Conservation (phyloP, 1,140 invertebrate genomes). For the Drosophila melanogaster region Release_6_plus_ISO1_MT NT_033777.3:13921501-13922000, state of each 20-base stretch:
- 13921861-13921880: conserved; percentile 39
- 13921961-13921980: too few relatives aligned
- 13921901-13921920: conserved; percentile 58
- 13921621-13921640: neutral
- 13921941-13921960: neutral
- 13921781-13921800: conserved; percentile 10
- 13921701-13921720: conserved; percentile 70
- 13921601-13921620: conserved; percentile 77
- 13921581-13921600: conserved; percentile 76
- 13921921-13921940: conserved; percentile 13
- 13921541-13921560: conserved; percentile 84
- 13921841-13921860: conserved; percentile 59
- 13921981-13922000: too few relatives aligned
- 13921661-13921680: conserved; percentile 24
- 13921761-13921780: conserved; percentile 2
- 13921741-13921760: neutral
- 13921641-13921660: conserved; percentile 1
- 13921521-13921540: conserved; percentile 85
- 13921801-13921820: conserved; percentile 79
- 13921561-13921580: conserved; percentile 65
- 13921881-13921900: conserved; percentile 55
- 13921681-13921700: conserved; percentile 69
- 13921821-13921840: conserved; percentile 78
- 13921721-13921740: conserved; percentile 1
- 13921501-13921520: conserved; percentile 84